phyloP scores from a whole-genome alignment of 2,888 invertebrate species.

The Polietes domitor region DNA sequence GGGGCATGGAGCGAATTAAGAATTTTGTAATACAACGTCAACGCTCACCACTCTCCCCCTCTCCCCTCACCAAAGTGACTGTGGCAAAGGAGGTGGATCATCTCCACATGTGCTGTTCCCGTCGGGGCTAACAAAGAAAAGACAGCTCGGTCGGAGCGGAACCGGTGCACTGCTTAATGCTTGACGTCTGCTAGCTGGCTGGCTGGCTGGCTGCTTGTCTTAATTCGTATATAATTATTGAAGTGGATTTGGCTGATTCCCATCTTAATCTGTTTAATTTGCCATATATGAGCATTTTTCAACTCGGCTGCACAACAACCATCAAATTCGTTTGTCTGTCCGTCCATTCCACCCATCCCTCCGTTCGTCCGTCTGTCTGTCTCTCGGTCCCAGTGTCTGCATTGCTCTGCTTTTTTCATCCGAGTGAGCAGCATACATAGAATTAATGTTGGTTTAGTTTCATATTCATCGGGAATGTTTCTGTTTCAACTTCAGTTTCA shows the following conservation, averaged over 20 bases:
- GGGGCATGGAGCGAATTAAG: neutral
- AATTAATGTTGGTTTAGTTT: slow-evolving; percentile 35
- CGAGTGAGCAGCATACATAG: slow-evolving; percentile 3
- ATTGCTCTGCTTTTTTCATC: slow-evolving; percentile 1
- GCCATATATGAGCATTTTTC: slow-evolving; percentile 66
- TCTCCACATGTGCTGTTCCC: no score
- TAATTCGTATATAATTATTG: slow-evolving; percentile 65
- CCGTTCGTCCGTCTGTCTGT: neutral
- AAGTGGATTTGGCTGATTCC: slow-evolving; percentile 64
- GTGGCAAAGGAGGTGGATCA: neutral
- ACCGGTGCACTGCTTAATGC: neutral
- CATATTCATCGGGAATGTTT: slow-evolving; percentile 5
- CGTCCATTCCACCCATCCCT: slow-evolving; percentile 27
- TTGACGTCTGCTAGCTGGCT: slow-evolving; percentile 52
- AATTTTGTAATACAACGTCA: no score
- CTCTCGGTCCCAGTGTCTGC: slow-evolving; percentile 1
- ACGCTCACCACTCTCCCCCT: neutral
- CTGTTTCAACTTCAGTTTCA: slow-evolving; percentile 14
- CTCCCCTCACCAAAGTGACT: neutral
- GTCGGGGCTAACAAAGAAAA: no score
- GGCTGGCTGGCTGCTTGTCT: no score
- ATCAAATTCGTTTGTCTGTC: slow-evolving; percentile 57
- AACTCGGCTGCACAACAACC: slow-evolving; percentile 55
- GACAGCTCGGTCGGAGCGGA: slow-evolving; percentile 36
- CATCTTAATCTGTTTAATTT: slow-evolving; percentile 67